Conservation (phyloP, 2,888 invertebrate genomes). For the Bursaphelenchus okinawaensis region DNA sequence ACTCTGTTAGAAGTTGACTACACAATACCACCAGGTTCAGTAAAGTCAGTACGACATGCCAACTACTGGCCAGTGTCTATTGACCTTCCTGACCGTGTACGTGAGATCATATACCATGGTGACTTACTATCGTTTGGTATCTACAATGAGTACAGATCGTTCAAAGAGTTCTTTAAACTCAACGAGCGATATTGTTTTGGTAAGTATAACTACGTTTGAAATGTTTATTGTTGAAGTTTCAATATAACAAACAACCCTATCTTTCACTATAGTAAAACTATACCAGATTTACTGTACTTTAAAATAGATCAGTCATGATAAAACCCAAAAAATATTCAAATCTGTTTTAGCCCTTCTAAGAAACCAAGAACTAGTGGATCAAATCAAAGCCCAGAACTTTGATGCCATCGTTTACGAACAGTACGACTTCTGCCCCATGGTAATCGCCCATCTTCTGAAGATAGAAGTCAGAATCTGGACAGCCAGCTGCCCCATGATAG, state of each 20-base stretch:
- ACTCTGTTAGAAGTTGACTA: slow-evolving; percentile 17
- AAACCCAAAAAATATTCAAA: too few species aligned
- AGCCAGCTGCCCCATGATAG: slow-evolving; percentile 23
- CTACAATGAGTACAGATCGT: background rate
- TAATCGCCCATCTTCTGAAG: slow-evolving; percentile 28
- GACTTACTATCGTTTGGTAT: background rate
- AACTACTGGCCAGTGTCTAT: slow-evolving; percentile 11
- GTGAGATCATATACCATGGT: background rate
- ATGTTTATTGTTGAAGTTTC: too few species aligned
- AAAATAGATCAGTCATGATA: too few species aligned
- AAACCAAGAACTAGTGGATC: slow-evolving; percentile 22
- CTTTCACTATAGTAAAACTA: slow-evolving; percentile 2
- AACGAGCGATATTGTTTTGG: background rate
- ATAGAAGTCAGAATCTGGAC: slow-evolving; percentile 39
- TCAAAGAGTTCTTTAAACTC: background rate
- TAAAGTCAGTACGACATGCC: slow-evolving; percentile 15
- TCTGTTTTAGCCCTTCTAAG: slow-evolving; percentile 19
- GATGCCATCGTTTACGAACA: slow-evolving; percentile 41
- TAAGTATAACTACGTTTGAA: too few species aligned
- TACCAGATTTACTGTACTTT: background rate
- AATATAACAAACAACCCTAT: too few species aligned
- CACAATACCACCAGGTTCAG: background rate
- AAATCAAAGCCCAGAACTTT: slow-evolving; percentile 33
- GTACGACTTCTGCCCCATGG: slow-evolving; percentile 26
- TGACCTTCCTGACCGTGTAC: background rate